Base-by-base conservation (phyloP, 2,888 invertebrate genomes). In the Drosophila diplacantha region DNA sequence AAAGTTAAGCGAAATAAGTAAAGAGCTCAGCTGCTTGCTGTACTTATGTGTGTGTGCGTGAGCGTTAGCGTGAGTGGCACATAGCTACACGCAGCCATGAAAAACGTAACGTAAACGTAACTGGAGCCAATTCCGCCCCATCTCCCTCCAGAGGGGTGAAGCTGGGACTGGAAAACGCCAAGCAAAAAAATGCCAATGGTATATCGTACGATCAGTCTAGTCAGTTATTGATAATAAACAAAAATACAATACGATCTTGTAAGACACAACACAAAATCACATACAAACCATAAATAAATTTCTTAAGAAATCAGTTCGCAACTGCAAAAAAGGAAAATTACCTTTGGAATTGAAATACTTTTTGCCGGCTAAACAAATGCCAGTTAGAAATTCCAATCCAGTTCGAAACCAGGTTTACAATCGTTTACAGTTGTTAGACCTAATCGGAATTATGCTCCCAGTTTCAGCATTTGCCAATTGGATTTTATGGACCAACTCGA, bases 51-150 rank as follows among this genome's bases (percentile, higher is more conserved):
- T 32, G 50, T 34, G 51, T 35, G 37, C 7, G 46, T 35, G 44
- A 14, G 24, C 43, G 31, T 38, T n/a, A 20, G 44, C 22, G 38
- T 51, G 39, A n/a, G 39, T 35, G 24, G 26, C 55, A 31, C 47
- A 61, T 63, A 46, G 35, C 50, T 55, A 47, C 52, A 53, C 60
- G 60, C 60, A 60, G 60, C 41, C 34, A 52, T 34, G 29, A 52
- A 63, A 35, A 58, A 34, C 61, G 61, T 61, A 61, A 61, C 61
- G 61, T 61, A 61, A 61, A 59, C 62, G 62, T 62, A 54, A 63
- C 53, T 31, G 41, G 12, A 61, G 41, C 31, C 31, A 50, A 43
- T 24, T 31, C 3, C 16, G 16, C 18, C 35, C 12, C 38, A 34
- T 16, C 11, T 29, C 20, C 35, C 11, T 22, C 12, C 4, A 20